These are phyloP conservation scores for Parasteatoda tepidariorum DNA, from an alignment of 1,140 invertebrate species.

Conservation along the genomic window DNA sequence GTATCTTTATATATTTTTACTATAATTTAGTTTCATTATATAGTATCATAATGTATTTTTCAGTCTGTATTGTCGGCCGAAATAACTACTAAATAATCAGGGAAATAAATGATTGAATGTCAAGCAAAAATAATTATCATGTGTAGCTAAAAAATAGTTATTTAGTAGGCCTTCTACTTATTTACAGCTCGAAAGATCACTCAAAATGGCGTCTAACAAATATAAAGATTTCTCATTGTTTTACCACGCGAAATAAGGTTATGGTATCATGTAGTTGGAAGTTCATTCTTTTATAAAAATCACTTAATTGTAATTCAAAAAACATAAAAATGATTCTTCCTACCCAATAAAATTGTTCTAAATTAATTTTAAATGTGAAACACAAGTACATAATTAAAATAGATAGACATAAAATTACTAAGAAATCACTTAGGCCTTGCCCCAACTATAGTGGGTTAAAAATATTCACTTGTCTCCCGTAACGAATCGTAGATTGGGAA, in stretches of 20 bases:
- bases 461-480: neutral
- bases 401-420: too few relatives aligned
- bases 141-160: too few relatives aligned
- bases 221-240: neutral
- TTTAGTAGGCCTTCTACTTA: constrained; percentile 36
- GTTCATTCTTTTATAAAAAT: neutral
- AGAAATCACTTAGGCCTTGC: constrained; percentile 32
- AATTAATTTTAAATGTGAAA: neutral
- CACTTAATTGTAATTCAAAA: neutral
- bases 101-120: too few relatives aligned
- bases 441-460: constrained; percentile 44
- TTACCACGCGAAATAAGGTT: constrained; percentile 9
- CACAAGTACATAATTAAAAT: neutral
- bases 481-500: constrained; percentile 56
- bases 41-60: too few relatives aligned
- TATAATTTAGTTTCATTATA: too few relatives aligned
- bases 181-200: constrained; percentile 44
- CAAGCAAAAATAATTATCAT: too few relatives aligned
- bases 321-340: neutral
- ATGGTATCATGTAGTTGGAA: neutral
- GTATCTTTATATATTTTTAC: too few relatives aligned
- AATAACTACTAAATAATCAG: too few relatives aligned
- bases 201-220: constrained; percentile 59
- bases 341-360: neutral
- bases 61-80: too few relatives aligned